These are phyloP conservation scores for Thomomys bottae DNA, from an alignment of 2,113 vertebrate species.

Conservation along the genomic window DNA sequence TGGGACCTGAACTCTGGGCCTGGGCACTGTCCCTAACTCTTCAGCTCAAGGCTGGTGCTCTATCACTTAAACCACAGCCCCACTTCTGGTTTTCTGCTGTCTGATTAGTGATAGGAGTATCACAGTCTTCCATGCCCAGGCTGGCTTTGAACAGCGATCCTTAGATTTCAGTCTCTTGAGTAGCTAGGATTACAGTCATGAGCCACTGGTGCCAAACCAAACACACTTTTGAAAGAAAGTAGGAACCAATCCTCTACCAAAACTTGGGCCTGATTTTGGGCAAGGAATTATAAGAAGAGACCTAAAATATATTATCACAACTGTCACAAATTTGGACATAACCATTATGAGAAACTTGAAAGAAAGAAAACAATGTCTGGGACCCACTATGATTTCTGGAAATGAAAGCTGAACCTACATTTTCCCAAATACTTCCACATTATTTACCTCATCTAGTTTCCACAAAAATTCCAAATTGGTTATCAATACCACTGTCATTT, in stretches of 20 bases:
- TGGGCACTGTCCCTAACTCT: too few species aligned
- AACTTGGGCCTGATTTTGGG: not conserved
- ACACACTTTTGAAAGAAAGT: too few species aligned
- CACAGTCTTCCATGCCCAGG: too few species aligned
- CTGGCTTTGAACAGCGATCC: too few species aligned
- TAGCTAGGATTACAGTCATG: too few species aligned
- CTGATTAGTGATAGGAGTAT: too few species aligned
- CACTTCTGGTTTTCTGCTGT: too few species aligned
- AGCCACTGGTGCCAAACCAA: too few species aligned
- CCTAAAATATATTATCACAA: not conserved
- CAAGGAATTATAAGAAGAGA: conserved; percentile 7
- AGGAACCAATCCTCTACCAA: conserved; percentile 1
- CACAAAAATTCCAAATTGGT: not conserved
- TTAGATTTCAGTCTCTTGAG: too few species aligned
- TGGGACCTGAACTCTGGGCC: too few species aligned
- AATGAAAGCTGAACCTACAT: not conserved
- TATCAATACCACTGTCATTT: not conserved
- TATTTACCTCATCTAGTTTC: not conserved
- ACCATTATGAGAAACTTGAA: not conserved
- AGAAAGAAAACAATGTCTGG: not conserved
- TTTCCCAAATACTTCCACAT: not conserved
- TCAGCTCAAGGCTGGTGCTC: too few species aligned
- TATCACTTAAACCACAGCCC: too few species aligned
- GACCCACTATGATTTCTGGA: not conserved
- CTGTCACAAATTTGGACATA: not conserved